Evolutionary conservation across 1,140 invertebrate genomes (phyloP).

Genomic region (Cotesia vestalis): DNA sequence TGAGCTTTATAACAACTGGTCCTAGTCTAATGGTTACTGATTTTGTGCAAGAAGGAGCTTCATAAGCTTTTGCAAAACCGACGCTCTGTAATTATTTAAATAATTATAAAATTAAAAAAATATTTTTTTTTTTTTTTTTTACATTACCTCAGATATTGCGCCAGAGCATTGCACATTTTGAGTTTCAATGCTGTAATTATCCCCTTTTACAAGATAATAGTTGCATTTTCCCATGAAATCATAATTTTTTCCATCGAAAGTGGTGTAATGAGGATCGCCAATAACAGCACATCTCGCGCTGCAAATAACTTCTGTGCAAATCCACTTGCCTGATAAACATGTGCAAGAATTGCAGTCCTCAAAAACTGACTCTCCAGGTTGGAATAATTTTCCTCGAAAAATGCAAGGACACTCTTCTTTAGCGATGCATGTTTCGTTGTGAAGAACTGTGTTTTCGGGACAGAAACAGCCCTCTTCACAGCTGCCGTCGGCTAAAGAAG

Average conservation of each 20-base stretch:
- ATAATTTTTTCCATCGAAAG: constrained; percentile 85
- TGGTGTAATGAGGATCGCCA: constrained; percentile 90
- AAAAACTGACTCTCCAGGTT: constrained; percentile 74
- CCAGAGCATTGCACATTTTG: constrained; percentile 86
- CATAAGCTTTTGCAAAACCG: constrained; percentile 69
- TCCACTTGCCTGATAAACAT: constrained; percentile 79
- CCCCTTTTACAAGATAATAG: constrained; percentile 79
- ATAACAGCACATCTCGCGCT: constrained; percentile 79
- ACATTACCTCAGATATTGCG: constrained; percentile 73
- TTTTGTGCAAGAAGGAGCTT: constrained; percentile 83
- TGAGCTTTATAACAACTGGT: constrained; percentile 70
- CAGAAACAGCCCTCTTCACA: constrained; percentile 91
- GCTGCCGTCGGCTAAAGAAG: constrained; percentile 52
- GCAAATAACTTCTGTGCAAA: constrained; percentile 79
- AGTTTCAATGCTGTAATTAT: constrained; percentile 77
- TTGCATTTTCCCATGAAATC: constrained; percentile 91
- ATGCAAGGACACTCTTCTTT: constrained; percentile 80
- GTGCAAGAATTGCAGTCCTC: constrained; percentile 88
- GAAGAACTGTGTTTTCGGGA: constrained; percentile 75
- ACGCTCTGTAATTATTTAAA: constrained; percentile 66
- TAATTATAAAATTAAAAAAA: neutral
- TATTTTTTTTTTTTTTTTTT: no score
- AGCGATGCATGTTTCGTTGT: constrained; percentile 77
- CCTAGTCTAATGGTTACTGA: constrained; percentile 72
- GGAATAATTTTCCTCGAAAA: constrained; percentile 78